phyloP scores from a whole-genome alignment of 1,140 invertebrate genomes.

The Venturia canescens region DNA sequence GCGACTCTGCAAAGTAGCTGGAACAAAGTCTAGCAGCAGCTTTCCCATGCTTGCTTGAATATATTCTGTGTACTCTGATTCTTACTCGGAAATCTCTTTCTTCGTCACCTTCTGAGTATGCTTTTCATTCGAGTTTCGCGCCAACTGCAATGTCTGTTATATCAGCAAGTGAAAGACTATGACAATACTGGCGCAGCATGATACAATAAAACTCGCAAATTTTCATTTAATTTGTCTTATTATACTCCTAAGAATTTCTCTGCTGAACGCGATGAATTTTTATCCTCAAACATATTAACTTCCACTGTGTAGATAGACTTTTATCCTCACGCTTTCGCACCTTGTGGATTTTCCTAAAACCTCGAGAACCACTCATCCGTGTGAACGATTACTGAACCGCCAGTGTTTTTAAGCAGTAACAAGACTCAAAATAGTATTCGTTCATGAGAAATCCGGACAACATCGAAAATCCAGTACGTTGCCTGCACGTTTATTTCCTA shows the following conservation, averaged over 20 bases:
- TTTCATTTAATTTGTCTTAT: constrained; percentile 3
- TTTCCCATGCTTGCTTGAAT: neutral
- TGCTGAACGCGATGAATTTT: too few relatives aligned
- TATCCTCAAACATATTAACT: too few relatives aligned
- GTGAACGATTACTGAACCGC: too few relatives aligned
- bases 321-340: too few relatives aligned
- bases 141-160: neutral
- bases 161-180: neutral
- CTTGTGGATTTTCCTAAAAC: too few relatives aligned
- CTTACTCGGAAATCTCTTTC: neutral
- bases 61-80: neutral
- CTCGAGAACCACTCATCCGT: too few relatives aligned
- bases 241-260: neutral
- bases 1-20: neutral
- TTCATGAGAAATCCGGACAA: too few relatives aligned
- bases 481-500: too few relatives aligned
- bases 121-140: neutral
- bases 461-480: too few relatives aligned
- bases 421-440: too few relatives aligned
- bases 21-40: neutral
- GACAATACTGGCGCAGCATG: neutral
- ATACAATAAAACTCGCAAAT: neutral
- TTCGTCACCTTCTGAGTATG: neutral
- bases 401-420: too few relatives aligned
- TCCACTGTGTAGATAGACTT: too few relatives aligned